phyloP scores from a whole-genome alignment of 2,797 vertebrate species.

The Iguana delicatissima region DNA sequence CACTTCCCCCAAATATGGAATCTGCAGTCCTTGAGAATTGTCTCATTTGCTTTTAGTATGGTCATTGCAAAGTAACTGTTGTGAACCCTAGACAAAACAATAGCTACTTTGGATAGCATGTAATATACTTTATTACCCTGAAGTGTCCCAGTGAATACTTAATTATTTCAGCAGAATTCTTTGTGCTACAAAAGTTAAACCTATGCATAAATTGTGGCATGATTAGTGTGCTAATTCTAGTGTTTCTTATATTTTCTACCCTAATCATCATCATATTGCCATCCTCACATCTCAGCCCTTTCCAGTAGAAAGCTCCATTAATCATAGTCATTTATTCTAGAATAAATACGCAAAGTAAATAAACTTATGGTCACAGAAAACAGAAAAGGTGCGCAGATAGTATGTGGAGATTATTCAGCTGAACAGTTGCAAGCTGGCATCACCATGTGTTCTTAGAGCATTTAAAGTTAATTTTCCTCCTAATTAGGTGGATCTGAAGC shows the following conservation, averaged over 20 bases:
- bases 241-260: constrained; percentile 11
- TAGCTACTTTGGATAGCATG: not conserved
- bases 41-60: not conserved
- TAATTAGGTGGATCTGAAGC: constrained; percentile 74
- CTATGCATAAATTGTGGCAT: constrained; percentile 1
- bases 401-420: constrained; percentile 15
- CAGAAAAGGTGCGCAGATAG: constrained; percentile 27
- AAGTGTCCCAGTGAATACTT: not conserved
- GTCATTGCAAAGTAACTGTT: not conserved
- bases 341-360: constrained; percentile 41
- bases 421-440: constrained; percentile 36
- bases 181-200: not conserved
- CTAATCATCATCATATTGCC: constrained; percentile 36
- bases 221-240: not conserved
- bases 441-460: constrained; percentile 36
- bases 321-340: constrained; percentile 35
- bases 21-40: not conserved
- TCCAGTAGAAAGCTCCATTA: constrained; percentile 46
- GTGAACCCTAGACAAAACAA: not conserved
- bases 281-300: constrained; percentile 12
- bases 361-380: constrained; percentile 23
- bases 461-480: constrained; percentile 73
- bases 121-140: not conserved
- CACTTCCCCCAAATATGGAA: not conserved
- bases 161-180: constrained; percentile 5